Conservation (phyloP, 2,888 invertebrate species). For the Noctua fimbriata region DNA sequence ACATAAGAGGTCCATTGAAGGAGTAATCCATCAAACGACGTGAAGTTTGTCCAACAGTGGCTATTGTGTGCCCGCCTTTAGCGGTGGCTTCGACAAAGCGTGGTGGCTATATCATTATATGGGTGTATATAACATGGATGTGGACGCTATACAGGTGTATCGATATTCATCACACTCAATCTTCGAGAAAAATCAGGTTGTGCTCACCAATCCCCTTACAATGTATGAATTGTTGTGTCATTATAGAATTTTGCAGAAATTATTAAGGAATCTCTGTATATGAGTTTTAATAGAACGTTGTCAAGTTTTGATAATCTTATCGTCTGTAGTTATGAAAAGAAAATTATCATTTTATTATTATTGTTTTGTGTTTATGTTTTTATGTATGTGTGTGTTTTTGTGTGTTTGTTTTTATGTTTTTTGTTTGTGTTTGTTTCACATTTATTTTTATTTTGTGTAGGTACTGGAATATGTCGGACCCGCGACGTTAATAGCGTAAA, state of each 20-base stretch:
- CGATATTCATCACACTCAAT: slow-evolving; percentile 20
- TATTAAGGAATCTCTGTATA: not conserved
- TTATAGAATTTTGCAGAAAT: not conserved
- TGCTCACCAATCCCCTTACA: not conserved
- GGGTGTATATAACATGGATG: slow-evolving; percentile 9
- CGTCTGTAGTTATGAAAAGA: not conserved
- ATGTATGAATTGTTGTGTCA: not conserved
- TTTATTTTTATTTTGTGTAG: no score
- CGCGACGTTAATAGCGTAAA: not conserved
- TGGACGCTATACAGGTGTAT: slow-evolving; percentile 37
- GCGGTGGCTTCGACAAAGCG: slow-evolving; percentile 42
- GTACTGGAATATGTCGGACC: not conserved
- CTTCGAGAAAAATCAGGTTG: slow-evolving; percentile 15
- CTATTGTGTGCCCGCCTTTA: slow-evolving; percentile 53
- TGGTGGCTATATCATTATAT: slow-evolving; percentile 28
- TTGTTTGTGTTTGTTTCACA: no score
- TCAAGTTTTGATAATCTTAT: not conserved
- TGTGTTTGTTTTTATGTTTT: no score
- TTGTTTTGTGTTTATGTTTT: no score
- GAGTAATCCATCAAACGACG: slow-evolving; percentile 56
- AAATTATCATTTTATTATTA: no score
- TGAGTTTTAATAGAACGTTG: not conserved
- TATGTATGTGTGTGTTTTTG: no score
- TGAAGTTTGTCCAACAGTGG: slow-evolving; percentile 51
- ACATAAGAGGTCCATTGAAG: slow-evolving; percentile 47